Evolutionary conservation across 2,888 invertebrate genomes (phyloP).

Genomic region (Pseudococcus longispinus): DNA sequence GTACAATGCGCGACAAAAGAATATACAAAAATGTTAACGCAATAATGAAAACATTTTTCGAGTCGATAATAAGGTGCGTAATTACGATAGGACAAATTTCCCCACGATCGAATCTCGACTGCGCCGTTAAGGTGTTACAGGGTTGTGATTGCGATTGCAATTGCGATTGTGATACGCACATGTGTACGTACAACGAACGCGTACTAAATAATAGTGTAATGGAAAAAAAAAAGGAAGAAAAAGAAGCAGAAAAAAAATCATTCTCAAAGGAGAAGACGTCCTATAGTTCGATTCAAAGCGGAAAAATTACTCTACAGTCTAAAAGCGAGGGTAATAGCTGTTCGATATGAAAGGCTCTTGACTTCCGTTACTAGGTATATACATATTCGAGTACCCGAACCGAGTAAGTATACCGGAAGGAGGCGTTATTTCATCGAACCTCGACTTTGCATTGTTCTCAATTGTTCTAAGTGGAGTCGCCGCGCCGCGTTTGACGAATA

Average conservation of each 20-base stretch:
- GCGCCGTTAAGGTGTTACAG: conserved; percentile 43
- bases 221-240: not conserved
- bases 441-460: conserved; percentile 26
- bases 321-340: conserved; percentile 41
- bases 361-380: conserved; percentile 39
- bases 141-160: not conserved
- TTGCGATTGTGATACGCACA: not conserved
- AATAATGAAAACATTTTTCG: conserved; percentile 50
- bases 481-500: conserved; percentile 13
- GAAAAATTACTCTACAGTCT: conserved; percentile 39
- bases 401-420: conserved; percentile 38
- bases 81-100: conserved; percentile 50
- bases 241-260: conserved; percentile 29
- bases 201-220: not conserved
- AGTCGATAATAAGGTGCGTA: conserved; percentile 53
- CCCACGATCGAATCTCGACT: conserved; percentile 36
- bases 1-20: conserved; percentile 43
- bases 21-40: conserved; percentile 40
- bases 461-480: not conserved
- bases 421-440: conserved; percentile 51
- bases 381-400: conserved; percentile 19
- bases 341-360: conserved; percentile 46
- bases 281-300: conserved; percentile 49
- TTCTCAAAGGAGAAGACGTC: conserved; percentile 53
- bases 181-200: not conserved